Evolutionary conservation across 2,888 invertebrate genomes (phyloP), one percentile per base, ranked within the genome.

Genomic region (Diarsia brunnea): DNA sequence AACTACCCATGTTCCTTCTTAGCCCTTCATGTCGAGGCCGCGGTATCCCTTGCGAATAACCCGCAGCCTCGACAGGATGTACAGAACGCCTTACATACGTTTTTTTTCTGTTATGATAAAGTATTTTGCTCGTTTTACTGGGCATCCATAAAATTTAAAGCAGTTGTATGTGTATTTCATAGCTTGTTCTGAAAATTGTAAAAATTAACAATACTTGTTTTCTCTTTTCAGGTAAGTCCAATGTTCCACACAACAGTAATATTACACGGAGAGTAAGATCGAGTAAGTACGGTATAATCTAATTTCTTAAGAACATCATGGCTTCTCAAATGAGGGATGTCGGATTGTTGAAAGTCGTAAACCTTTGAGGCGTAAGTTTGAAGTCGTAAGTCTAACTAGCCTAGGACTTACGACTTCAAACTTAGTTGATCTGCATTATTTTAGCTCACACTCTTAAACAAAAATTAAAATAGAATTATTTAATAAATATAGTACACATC

Each of bases 151-250:
- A 12, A 38, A 61, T 21, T 2, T 21, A 12, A 38, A 38, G 21
- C 61, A 24, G 16, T 7, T 7, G 7, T 24, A 0, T 55, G 14
- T n/a, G 14, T 55, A 16, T 16, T 16, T 19, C 2, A 24, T 14
- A 2, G 0, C 4, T n/a, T 58, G 27, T 58, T 27, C 27, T 16
- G 14, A n/a, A 61, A 61, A 63, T 4, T 63, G 0, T 8, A 43
- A n/a, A 58, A 63, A 43, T 27, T 65, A 73, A 77, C 47, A 0
- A 53, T 2, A 16, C 47, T 77, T 72, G n/a, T 69, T 81, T 64
- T 21, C 16, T 84, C 16, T 73, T 84, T 83, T 47, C 83, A 83
- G 83, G 83, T 83, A 83, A 84, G 85, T 77, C 4, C 10, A 53
- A 24, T 27, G 7, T 67, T 53, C 1, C 12, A 58, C 61, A 53